Conservation (phyloP, 30 jellyfish, hydroid and myxozoan species). For the Catostylus mosaicus region DNA sequence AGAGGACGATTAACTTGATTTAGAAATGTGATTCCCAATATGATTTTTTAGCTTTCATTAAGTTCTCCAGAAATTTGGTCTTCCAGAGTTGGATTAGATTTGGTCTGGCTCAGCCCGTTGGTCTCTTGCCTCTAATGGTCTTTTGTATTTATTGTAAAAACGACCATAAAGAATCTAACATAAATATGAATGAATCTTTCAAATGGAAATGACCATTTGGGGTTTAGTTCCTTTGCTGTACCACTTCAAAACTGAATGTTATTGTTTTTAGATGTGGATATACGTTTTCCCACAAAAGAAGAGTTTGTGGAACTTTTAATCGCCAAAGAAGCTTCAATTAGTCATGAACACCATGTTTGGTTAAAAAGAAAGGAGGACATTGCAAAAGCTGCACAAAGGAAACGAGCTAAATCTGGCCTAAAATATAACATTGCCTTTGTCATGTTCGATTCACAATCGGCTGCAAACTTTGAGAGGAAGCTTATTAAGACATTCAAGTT, state of each 20-base stretch:
- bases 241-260: not conserved
- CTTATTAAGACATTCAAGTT: conserved; percentile 38
- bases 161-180: too few species aligned
- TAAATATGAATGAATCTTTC: too few species aligned
- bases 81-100: too few species aligned
- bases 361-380: not conserved
- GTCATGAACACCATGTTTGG: conserved; percentile 9
- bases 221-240: too few species aligned
- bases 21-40: too few species aligned
- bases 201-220: too few species aligned
- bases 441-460: conserved; percentile 59
- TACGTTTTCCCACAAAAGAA: not conserved
- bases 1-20: too few species aligned
- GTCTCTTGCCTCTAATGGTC: too few species aligned
- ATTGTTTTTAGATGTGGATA: conserved; percentile 8
- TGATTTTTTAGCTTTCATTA: too few species aligned
- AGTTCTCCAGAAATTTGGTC: too few species aligned
- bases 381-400: not conserved
- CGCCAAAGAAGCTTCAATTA: not conserved
- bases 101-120: too few species aligned
- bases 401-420: not conserved
- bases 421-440: conserved; percentile 31
- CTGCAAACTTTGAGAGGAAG: conserved; percentile 49
- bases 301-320: conserved; percentile 27
- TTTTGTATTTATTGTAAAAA: too few species aligned